Evolutionary conservation across 2,888 invertebrate genomes (phyloP).

Genomic region (Apamea epomidion): DNA sequence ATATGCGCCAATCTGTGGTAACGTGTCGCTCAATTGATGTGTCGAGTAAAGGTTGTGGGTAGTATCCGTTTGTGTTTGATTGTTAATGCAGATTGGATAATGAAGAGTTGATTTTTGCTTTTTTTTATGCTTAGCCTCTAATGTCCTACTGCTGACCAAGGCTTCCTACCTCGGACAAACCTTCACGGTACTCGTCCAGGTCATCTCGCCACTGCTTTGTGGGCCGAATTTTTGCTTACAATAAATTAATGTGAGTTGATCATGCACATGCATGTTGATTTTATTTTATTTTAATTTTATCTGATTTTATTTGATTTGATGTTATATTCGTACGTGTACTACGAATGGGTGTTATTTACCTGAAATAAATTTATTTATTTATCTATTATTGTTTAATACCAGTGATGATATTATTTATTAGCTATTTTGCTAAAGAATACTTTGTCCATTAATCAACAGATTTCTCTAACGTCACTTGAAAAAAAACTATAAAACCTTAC

Average conservation of each 20-base stretch:
- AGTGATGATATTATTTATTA: too few species aligned
- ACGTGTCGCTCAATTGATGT: slow-evolving; percentile 32
- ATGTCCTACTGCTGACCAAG: not conserved
- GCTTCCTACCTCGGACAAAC: not conserved
- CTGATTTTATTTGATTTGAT: too few species aligned
- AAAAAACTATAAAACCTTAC: not conserved
- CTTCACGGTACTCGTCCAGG: not conserved
- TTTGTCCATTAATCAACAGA: not conserved
- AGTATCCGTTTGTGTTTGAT: slow-evolving; percentile 5
- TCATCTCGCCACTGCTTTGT: not conserved
- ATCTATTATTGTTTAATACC: not conserved
- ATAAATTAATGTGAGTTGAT: too few species aligned
- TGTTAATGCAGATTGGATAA: not conserved
- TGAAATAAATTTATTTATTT: too few species aligned
- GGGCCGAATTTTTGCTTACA: not conserved
- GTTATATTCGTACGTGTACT: too few species aligned
- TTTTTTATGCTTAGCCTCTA: not conserved
- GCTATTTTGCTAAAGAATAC: not conserved
- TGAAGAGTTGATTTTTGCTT: not conserved
- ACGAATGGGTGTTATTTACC: too few species aligned
- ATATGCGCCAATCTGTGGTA: slow-evolving; percentile 53
- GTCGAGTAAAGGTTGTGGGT: slow-evolving; percentile 1
- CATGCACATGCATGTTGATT: too few species aligned
- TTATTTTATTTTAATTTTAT: too few species aligned
- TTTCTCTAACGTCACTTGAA: not conserved